phyloP scores from a whole-genome alignment of 2,113 vertebrate genomes.

The Rhegmatorhina hoffmannsi region DNA sequence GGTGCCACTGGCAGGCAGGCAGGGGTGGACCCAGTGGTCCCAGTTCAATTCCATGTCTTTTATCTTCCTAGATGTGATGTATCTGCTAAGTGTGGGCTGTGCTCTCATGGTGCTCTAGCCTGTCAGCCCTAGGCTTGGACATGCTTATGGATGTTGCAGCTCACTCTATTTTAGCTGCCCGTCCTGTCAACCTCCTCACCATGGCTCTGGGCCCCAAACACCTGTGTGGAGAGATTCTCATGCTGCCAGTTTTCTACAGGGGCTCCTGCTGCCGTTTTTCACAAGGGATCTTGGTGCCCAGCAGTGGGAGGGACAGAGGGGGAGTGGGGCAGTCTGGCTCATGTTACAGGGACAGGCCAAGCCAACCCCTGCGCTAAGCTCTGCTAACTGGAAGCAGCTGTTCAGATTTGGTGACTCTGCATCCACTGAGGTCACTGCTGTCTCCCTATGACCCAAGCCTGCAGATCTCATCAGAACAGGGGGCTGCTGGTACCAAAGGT shows the following conservation, averaged over 20 bases:
- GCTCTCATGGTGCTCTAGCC: not conserved
- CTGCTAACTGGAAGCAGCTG: constrained; percentile 72
- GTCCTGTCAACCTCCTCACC: not conserved
- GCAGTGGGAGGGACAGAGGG: not conserved
- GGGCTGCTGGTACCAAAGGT: not conserved
- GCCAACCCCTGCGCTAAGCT: not conserved
- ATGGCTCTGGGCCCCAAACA: not conserved
- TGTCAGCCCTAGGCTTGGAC: not conserved
- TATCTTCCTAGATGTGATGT: not conserved
- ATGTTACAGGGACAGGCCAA: not conserved
- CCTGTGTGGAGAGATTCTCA: not conserved
- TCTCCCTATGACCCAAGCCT: not conserved
- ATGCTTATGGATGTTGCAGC: not conserved
- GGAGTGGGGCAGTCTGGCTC: constrained; percentile 13
- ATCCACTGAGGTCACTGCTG: constrained; percentile 46
- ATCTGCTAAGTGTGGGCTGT: not conserved
- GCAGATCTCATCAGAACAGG: not conserved
- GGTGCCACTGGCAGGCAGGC: not conserved
- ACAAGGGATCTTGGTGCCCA: not conserved
- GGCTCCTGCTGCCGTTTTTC: not conserved
- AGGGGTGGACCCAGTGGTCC: not conserved
- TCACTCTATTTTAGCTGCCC: not conserved
- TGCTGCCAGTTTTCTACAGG: not conserved
- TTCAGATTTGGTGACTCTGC: constrained; percentile 50
- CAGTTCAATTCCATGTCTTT: not conserved